Conservation (phyloP, 2,113 vertebrate species). For the Salvator merianae region DNA sequence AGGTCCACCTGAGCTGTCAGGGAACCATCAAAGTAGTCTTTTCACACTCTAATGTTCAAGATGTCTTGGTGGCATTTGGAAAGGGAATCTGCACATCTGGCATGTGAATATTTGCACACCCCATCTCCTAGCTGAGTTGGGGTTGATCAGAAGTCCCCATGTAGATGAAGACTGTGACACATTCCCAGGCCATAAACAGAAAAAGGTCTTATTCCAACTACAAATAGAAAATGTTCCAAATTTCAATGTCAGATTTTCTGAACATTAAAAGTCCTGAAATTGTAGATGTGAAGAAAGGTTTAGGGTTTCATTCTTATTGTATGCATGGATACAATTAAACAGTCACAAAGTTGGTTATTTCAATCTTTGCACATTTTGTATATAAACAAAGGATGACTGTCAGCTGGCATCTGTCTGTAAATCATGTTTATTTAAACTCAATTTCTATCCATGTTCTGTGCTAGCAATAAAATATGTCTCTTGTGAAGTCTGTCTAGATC, state of each 20-base stretch:
- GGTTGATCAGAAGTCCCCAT: too few species aligned
- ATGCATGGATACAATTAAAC: background rate
- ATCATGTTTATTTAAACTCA: conserved; percentile 16
- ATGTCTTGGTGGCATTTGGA: too few species aligned
- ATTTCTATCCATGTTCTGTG: conserved; percentile 17
- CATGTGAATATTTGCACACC: too few species aligned
- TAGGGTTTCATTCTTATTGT: background rate
- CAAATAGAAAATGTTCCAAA: too few species aligned
- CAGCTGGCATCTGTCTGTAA: conserved; percentile 10
- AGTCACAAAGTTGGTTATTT: background rate
- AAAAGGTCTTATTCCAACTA: background rate
- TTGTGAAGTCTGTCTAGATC: conserved; percentile 29
- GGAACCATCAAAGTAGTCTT: too few species aligned
- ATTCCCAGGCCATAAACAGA: too few species aligned
- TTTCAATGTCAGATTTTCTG: background rate
- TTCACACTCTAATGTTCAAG: too few species aligned
- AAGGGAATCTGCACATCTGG: too few species aligned
- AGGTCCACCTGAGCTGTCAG: too few species aligned
- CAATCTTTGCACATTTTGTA: background rate
- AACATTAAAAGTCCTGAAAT: background rate
- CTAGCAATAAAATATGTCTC: conserved; percentile 15
- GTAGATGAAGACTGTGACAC: too few species aligned
- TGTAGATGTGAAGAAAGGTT: background rate
- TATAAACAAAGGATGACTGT: background rate
- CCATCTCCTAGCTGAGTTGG: too few species aligned